phyloP scores from a whole-genome alignment of 2,888 invertebrate genomes.

The Protonemura montana region DNA sequence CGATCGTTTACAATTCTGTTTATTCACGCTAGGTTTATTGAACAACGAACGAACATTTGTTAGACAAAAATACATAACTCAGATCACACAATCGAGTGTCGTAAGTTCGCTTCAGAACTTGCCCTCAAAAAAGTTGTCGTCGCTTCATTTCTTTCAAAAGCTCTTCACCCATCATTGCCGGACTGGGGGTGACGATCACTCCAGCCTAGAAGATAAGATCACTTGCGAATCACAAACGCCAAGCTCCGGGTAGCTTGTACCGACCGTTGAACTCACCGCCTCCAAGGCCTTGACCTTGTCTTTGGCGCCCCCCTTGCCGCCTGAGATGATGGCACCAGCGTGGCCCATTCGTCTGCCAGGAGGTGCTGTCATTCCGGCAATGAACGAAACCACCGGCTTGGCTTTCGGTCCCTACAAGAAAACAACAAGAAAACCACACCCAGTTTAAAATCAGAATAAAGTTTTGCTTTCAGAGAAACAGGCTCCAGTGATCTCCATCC shows the following conservation, averaged over 20 bases:
- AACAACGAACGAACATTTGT: no score
- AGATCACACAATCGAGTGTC: no score
- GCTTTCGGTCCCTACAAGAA: background rate
- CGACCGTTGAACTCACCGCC: slow-evolving; percentile 59
- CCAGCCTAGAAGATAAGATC: slow-evolving; percentile 69
- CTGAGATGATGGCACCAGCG: slow-evolving; percentile 71
- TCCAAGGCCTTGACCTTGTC: slow-evolving; percentile 67
- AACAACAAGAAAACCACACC: background rate
- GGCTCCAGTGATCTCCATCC: no score
- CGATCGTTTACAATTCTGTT: no score
- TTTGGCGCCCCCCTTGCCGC: slow-evolving; percentile 68
- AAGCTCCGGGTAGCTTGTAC: no score
- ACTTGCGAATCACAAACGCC: no score
- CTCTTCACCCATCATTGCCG: slow-evolving; percentile 94
- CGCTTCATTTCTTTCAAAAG: slow-evolving; percentile 89
- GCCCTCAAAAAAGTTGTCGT: slow-evolving; percentile 46
- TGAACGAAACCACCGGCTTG: slow-evolving; percentile 70
- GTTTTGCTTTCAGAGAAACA: no score
- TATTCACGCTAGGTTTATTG: no score
- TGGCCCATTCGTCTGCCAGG: slow-evolving; percentile 71
- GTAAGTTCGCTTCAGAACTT: no score
- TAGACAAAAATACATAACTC: no score
- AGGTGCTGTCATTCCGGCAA: slow-evolving; percentile 70
- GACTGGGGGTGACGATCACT: slow-evolving; percentile 93
- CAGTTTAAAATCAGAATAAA: no score